These are phyloP conservation scores for Ramazzottius varieornatus DNA, from an alignment of 2,888 invertebrate genomes.

Conservation along the genomic window DNA sequence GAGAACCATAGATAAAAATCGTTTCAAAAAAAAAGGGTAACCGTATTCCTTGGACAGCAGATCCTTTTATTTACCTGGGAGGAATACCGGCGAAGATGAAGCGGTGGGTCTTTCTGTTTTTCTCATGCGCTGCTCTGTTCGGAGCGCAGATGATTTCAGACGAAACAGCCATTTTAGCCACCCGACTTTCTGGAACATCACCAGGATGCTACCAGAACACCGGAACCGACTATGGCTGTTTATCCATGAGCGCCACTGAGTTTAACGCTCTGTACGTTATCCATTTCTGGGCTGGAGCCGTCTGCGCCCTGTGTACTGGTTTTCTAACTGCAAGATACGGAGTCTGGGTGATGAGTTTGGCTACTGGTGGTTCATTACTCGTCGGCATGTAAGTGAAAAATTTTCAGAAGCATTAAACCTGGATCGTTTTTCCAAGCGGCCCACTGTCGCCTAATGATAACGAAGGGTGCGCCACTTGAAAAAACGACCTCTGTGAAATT, in stretches of 20 bases:
- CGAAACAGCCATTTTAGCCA: not conserved
- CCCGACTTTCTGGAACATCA: too few species aligned
- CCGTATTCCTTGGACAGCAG: not conserved
- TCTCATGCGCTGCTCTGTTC: not conserved
- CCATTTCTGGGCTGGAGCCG: not conserved
- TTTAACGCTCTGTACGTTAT: not conserved
- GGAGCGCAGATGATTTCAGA: not conserved
- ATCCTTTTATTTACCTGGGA: not conserved
- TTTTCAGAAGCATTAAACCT: too few species aligned
- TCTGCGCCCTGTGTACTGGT: not conserved
- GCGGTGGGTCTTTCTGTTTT: not conserved
- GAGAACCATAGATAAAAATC: too few species aligned
- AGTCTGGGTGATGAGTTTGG: not conserved
- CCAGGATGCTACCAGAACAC: too few species aligned
- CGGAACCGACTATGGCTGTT: not conserved
- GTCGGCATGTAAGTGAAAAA: conserved; percentile 2
- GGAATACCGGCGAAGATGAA: not conserved
- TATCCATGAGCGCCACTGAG: not conserved
- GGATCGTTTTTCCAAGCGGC: too few species aligned
- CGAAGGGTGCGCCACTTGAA: too few species aligned
- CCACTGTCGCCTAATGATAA: too few species aligned
- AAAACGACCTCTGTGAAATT: too few species aligned
- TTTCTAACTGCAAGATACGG: not conserved
- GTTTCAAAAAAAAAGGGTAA: too few species aligned
- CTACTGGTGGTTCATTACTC: not conserved